A percentile compares a stretch with the other conserved stretches of the same genome.
Evolutionary conservation across 2,888 invertebrate species (phyloP).

Genomic region (Morpho achilles): DNA sequence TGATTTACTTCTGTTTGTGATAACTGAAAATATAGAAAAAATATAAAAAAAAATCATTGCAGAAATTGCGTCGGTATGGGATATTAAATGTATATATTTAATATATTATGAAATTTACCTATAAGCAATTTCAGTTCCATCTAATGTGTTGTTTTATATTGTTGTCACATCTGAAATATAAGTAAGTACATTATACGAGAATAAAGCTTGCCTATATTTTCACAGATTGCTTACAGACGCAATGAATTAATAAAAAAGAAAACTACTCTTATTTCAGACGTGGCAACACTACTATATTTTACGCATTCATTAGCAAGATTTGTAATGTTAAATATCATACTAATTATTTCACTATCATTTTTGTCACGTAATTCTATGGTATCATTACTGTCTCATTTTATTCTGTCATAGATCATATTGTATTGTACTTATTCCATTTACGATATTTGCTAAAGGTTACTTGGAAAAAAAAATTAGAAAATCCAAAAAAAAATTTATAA

Average conservation of each 20-base stretch:
- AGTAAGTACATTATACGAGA: slow-evolving; percentile 20
- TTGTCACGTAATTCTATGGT: slow-evolving; percentile 46
- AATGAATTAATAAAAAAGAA: not conserved
- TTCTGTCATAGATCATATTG: slow-evolving; percentile 67
- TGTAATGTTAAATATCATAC: slow-evolving; percentile 53
- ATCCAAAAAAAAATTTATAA: slow-evolving; percentile 53
- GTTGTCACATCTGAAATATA: slow-evolving; percentile 44
- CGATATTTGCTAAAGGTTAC: slow-evolving; percentile 72
- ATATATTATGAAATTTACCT: slow-evolving; percentile 64
- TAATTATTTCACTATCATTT: slow-evolving; percentile 57
- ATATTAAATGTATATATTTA: slow-evolving; percentile 64
- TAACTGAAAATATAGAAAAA: slow-evolving; percentile 60
- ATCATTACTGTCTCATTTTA: slow-evolving; percentile 44
- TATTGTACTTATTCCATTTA: slow-evolving; percentile 77
- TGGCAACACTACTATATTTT: slow-evolving; percentile 17
- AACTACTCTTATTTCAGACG: slow-evolving; percentile 16
- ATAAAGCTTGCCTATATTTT: not conserved
- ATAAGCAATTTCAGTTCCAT: slow-evolving; percentile 56
- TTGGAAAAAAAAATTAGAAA: slow-evolving; percentile 50
- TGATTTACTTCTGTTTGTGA: slow-evolving; percentile 73
- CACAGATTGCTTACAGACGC: too few species aligned
- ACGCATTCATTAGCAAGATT: slow-evolving; percentile 54
- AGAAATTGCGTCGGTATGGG: slow-evolving; percentile 59
- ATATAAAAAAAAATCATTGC: slow-evolving; percentile 57
- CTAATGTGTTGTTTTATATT: slow-evolving; percentile 41